Base-by-base conservation (phyloP, 2,888 invertebrate species). In the Patella pellucida region DNA sequence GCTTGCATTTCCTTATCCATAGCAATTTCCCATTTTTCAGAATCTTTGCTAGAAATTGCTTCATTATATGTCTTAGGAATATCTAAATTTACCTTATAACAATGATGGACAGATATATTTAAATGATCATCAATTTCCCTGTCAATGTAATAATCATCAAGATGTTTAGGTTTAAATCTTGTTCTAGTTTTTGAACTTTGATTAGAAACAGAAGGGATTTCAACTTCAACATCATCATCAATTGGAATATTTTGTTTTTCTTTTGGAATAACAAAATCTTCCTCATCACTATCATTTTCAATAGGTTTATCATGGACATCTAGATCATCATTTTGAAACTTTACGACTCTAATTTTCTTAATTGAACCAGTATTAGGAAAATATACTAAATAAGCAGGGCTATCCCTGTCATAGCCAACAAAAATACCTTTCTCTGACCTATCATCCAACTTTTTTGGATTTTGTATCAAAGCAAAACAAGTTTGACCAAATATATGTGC, bases 341-440 rank as follows among this genome's bases (percentile, higher is more conserved):
- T 73, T n/a, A 75, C 74, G 23, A 52, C n/a, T 68, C 77, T 72
- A 31, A 62, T 50, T 52, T 75, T 72, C 67, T 31, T 72, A 15
- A 77, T 74, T 72, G 71, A 62, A 27, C 52, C 68, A 62, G 74
- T 77, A 27, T 77, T 69, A 56, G 75, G 77, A 68, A 71, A 75
- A 51, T 77, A 77, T 31, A 77, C 69, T 50, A 77, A 68, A 73
- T 75, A 77, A 7, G 77, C 77, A 52, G 77, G 77, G 27, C 77
- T 77, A 27, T 69, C 68, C 14, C 73, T 69, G 72, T 79, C 79
- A 74, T 79, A 78, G 3, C 75, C 77, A 51, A 79, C 79, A 76
- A 79, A 51, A 67, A 68, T 73, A 15, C 73, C 73, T 51, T 73
- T 73, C 31, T 52, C 68, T 19, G 52, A 50, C 50, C 73, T 73